Base-by-base conservation (phyloP, 2,113 vertebrate genomes). In the Taxidea taxus region DNA sequence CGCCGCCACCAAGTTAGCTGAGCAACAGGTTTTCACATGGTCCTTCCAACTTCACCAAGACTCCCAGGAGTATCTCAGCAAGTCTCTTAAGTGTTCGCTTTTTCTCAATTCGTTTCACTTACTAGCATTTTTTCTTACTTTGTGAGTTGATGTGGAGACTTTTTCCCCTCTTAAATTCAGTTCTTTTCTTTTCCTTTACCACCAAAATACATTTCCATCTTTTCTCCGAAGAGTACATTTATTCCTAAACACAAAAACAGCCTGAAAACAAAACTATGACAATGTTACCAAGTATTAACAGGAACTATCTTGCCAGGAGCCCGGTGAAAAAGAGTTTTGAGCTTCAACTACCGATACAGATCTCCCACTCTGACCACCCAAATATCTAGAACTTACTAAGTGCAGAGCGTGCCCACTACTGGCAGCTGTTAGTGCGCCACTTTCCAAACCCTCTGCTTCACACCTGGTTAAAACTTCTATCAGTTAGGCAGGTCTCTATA, bases 351-450 rank as follows among this genome's bases (percentile, higher is more conserved):
- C 44, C 39, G 39, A 4, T 9, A 23, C 1, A 31, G 4, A 4
- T 18, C 56, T 23, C 47, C 7, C 13, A 23, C 12, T 25, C 42
- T 18, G 13, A 58, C 16, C 16, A 23, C 31, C 58, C 3, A 1
- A 29, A 37, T 1, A 10, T 0, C 12, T 4, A 9, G 18, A 21
- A 4, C 31, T 10, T 4, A 12, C 3, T 1, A 1, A 0, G 1
- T 25, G 14, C 1, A 3, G 3, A n/a, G 10, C 23, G 20, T 44
- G 47, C 84, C 66, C 15, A 56, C 29, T 13, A 18, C 84, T 15
- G 44, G 37, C 20, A n/a, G 37, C 54, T 47, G 16, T 23, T 54
- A n/a, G 9, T 0, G 9, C 47, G 49, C 37, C 37, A 25, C 14
- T 15, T 66, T 68, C 85, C 13, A 80, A 56, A 51, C 23, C 21